Evolutionary conservation across 92 coral and sea anemone species (phyloP).

Genomic region (Porites rus): DNA sequence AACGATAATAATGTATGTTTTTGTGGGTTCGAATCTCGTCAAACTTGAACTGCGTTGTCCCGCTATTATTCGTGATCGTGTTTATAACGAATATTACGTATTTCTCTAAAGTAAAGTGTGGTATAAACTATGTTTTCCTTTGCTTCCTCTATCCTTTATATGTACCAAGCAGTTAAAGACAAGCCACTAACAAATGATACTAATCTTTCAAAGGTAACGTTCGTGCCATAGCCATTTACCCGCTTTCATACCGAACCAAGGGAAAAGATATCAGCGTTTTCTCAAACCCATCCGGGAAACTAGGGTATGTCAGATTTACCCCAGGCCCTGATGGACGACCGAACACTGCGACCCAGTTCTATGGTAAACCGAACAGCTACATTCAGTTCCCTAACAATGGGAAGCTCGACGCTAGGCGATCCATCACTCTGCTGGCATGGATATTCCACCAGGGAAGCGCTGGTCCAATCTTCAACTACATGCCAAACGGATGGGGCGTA

Average conservation of each 20-base stretch:
- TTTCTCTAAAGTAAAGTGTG: too few species aligned
- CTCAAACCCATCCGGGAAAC: conserved; percentile 67
- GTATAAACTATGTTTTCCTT: too few species aligned
- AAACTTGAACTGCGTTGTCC: too few species aligned
- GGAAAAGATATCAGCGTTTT: conserved; percentile 75
- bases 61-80: too few species aligned
- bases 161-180: too few species aligned
- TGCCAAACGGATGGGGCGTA: conserved; percentile 81
- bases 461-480: conserved; percentile 75
- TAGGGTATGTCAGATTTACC: conserved; percentile 52
- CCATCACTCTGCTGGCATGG: conserved; percentile 73
- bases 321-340: conserved; percentile 70
- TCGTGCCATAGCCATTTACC: conserved; percentile 76
- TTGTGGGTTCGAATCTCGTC: too few species aligned
- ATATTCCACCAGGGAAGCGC: conserved; percentile 57
- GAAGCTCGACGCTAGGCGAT: conserved; percentile 52
- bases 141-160: too few species aligned
- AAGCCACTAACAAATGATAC: background rate
- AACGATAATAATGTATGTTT: too few species aligned
- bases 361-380: conserved; percentile 66
- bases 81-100: too few species aligned
- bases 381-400: conserved; percentile 73
- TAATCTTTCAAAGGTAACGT: conserved; percentile 16
- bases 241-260: conserved; percentile 60
- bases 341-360: conserved; percentile 55